These are phyloP conservation scores for Aselliscus stoliczkanus DNA, from an alignment of 2,797 vertebrate genomes.

Conservation along the genomic window DNA sequence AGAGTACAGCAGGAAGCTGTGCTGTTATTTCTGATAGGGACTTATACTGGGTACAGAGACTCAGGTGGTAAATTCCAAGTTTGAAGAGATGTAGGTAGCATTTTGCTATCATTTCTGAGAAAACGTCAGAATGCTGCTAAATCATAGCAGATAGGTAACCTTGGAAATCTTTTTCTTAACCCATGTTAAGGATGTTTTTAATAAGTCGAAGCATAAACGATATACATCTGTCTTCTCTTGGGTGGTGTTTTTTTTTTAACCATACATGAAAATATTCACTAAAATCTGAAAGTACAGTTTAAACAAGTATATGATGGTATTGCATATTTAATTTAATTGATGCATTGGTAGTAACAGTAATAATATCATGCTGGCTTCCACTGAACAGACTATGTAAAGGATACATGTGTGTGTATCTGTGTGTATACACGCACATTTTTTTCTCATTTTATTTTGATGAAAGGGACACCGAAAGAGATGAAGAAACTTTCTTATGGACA, in stretches of 20 bases:
- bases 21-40: not conserved
- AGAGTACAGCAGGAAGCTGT: conserved; percentile 6
- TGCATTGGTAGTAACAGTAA: not conserved
- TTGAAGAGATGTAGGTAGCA: conserved; percentile 61
- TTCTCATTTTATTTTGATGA: not conserved
- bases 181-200: conserved; percentile 60
- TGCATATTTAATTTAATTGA: not conserved
- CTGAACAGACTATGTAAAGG: not conserved
- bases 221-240: conserved; percentile 56
- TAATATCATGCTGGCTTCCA: not conserved
- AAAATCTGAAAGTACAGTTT: conserved; percentile 31
- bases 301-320: conserved; percentile 6
- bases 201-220: conserved; percentile 68
- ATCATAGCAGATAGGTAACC: conserved; percentile 51
- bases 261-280: conserved; percentile 16
- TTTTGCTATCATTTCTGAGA: conserved; percentile 51
- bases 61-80: conserved; percentile 65
- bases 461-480: not conserved
- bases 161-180: not conserved
- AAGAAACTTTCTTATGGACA: not conserved
- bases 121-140: conserved; percentile 67
- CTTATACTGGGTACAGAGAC: conserved; percentile 38
- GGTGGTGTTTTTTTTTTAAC: conserved; percentile 44
- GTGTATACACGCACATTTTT: not conserved
- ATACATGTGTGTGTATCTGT: no score